Percentiles rank a stretch among this genome's conserved stretches.
Conservation (phyloP, 2,797 vertebrate species). For the Moxostoma hubbsi region DNA sequence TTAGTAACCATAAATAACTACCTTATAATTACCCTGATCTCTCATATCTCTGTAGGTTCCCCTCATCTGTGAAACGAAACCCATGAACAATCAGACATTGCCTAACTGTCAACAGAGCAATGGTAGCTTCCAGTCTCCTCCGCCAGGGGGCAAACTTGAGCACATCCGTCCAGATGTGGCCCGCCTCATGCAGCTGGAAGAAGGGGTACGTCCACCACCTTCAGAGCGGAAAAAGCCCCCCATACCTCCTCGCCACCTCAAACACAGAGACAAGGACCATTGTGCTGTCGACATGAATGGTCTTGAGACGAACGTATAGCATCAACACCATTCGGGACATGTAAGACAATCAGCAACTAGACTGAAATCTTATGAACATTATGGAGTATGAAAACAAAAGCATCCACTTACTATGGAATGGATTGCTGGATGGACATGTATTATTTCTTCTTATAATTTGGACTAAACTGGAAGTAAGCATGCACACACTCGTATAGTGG, state of each 20-base stretch:
- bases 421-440: not conserved
- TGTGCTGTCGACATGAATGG: slow-evolving; percentile 93
- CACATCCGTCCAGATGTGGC: slow-evolving; percentile 78
- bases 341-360: not conserved
- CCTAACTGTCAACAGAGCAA: slow-evolving; percentile 92
- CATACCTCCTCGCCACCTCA: slow-evolving; percentile 76
- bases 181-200: slow-evolving; percentile 89
- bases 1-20: too few species aligned
- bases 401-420: not conserved
- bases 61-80: slow-evolving; percentile 85
- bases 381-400: not conserved
- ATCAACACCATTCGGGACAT: not conserved
- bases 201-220: slow-evolving; percentile 75
- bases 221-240: slow-evolving; percentile 73
- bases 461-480: too few species aligned
- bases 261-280: slow-evolving; percentile 82
- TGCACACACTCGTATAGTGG: too few species aligned
- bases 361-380: not conserved
- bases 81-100: slow-evolving; percentile 79
- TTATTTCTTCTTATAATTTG: not conserved
- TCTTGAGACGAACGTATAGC: slow-evolving; percentile 90
- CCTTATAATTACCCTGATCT: not conserved
- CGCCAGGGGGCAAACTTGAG: slow-evolving; percentile 67
- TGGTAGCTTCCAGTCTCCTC: slow-evolving; percentile 81
- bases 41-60: slow-evolving; percentile 75